Evolutionary conservation across 2,113 vertebrate species (phyloP).

Genomic region (Parus major): DNA sequence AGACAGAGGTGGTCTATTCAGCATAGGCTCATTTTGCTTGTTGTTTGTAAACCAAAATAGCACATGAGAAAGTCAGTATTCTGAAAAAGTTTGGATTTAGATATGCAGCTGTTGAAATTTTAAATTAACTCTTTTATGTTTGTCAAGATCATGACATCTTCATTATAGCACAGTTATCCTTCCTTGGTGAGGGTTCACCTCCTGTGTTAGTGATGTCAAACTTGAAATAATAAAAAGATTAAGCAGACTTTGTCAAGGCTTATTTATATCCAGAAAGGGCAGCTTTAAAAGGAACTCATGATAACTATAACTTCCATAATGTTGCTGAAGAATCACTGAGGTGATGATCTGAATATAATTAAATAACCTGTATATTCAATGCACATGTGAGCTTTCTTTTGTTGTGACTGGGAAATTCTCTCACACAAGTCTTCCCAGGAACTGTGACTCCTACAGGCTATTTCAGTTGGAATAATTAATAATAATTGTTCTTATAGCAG

Average conservation of each 20-base stretch:
- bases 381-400: not conserved
- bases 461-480: not conserved
- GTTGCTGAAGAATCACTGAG: not conserved
- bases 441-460: not conserved
- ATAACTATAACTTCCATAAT: not conserved
- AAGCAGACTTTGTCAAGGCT: not conserved
- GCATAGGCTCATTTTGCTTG: not conserved
- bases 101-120: not conserved
- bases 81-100: not conserved
- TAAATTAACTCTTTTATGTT: not conserved
- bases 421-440: not conserved
- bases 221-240: not conserved
- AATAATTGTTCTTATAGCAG: not conserved
- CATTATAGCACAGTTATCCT: not conserved
- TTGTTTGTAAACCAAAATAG: not conserved
- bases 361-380: not conserved
- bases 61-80: not conserved
- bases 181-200: not conserved
- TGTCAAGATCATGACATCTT: not conserved
- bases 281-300: not conserved
- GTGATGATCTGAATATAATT: not conserved
- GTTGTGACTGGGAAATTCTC: not conserved
- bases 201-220: not conserved
- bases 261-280: not conserved
- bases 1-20: not conserved